These are phyloP conservation scores for Dicyrtomina minuta DNA, from an alignment of 2,888 invertebrate species.

Conservation along the genomic window DNA sequence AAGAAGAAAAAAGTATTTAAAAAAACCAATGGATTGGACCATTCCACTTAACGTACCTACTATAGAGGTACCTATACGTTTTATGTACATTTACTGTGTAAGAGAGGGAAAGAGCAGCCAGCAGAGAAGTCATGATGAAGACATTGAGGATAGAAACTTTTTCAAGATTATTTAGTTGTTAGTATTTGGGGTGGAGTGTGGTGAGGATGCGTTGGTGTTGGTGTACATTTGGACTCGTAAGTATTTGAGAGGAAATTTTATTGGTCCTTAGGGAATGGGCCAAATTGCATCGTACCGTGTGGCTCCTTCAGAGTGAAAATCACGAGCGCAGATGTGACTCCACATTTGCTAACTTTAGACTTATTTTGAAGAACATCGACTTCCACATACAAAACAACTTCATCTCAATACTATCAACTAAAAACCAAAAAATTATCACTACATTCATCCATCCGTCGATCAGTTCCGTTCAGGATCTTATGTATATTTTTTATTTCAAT, in stretches of 20 bases:
- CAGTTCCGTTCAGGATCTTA: too few relatives aligned
- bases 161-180: conserved; percentile 13
- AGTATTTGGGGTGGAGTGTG: conserved; percentile 25
- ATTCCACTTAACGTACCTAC: too few relatives aligned
- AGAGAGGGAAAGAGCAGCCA: not conserved
- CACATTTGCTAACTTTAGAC: conserved; percentile 29
- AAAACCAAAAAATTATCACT: conserved; percentile 16
- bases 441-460: not conserved
- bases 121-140: not conserved
- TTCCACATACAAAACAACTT: not conserved
- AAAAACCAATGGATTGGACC: too few relatives aligned
- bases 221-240: conserved; percentile 20
- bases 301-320: conserved; percentile 32
- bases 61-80: too few relatives aligned
- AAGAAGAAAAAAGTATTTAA: too few relatives aligned
- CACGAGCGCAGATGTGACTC: conserved; percentile 45
- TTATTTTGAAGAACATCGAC: conserved; percentile 1
- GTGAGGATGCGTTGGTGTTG: not conserved
- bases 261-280: conserved; percentile 47
- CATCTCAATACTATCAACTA: not conserved
- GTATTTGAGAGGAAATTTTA: conserved; percentile 45
- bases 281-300: conserved; percentile 45
- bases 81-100: not conserved
- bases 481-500: not conserved
- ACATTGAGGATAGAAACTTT: not conserved